These are phyloP conservation scores for Ptychochromis oligacanthus DNA, from an alignment of 2,113 vertebrate species.

Conservation along the genomic window DNA sequence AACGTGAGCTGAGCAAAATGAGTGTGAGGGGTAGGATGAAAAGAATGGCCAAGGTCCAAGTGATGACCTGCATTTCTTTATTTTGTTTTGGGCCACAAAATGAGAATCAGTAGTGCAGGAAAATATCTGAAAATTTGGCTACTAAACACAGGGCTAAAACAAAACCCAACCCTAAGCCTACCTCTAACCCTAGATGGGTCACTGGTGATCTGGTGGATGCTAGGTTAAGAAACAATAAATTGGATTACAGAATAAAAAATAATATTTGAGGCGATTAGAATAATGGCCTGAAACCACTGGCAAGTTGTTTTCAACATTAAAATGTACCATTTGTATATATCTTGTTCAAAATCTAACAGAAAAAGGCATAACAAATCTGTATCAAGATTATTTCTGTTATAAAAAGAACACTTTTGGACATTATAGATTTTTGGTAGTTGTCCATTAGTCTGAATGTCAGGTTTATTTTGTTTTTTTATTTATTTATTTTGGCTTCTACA, in stretches of 20 bases:
- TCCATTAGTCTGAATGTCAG: accelerated
- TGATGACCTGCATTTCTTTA: not conserved
- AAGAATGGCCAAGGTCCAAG: not conserved
- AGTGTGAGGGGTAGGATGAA: not conserved
- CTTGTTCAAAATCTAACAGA: not conserved
- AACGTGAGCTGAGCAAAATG: not conserved
- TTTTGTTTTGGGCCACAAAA: not conserved
- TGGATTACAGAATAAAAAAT: no score
- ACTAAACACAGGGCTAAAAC: not conserved
- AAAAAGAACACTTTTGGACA: not conserved
- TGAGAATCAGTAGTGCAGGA: not conserved
- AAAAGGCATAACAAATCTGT: accelerated
- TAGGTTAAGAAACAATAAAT: not conserved
- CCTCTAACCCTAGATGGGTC: not conserved
- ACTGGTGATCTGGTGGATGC: not conserved
- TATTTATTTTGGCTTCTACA: not conserved
- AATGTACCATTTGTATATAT: not conserved
- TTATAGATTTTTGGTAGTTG: not conserved
- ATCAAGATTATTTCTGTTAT: not conserved
- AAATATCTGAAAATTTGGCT: not conserved
- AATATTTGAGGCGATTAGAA: no score
- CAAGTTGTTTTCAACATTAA: not conserved
- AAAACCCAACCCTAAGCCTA: not conserved
- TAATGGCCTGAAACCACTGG: not conserved
- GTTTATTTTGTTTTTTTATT: not conserved